Evolutionary conservation across 2,797 vertebrate genomes (phyloP), one percentile per base, ranked within the genome.

Genomic region (Neosilurus mollespiculum): DNA sequence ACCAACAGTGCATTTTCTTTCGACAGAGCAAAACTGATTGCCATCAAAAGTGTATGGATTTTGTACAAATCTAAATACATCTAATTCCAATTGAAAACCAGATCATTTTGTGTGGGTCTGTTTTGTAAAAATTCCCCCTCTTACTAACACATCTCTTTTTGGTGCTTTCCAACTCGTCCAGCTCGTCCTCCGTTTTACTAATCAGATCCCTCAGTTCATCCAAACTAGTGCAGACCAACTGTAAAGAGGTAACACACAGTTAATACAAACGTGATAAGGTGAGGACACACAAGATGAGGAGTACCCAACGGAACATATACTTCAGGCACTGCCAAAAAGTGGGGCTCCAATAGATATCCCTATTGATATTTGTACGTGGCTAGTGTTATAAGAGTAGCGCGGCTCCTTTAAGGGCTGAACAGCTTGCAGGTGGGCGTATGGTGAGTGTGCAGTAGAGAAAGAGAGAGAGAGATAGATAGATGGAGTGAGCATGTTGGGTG

Each of bases 211-310:
- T 96, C 93, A 99, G 94, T 91, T 99, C 96, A 89, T 97, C 95
- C 90, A 99, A 95, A 95, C 95, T 98, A 90, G 95, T 96, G 94
- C 98, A 99, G 88, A 99, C 96, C 94, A 99, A 93, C 98, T 99
- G 76, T 20, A 88, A 61, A 85, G 8, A 58, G 11, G 26, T 37
- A 16, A 24, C 37, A 78, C 10, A 75, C 9, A 26, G 49, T 54
- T 54, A 26, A 76, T 10, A 7, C 30, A n/a, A 43, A 7, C 2
- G 30, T 12, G 34, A 16, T n/a, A n/a, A 5, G 1, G 22, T n/a
- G 10, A 59, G 11, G 5, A 76, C 73, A 76, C 59, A 61, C 30
- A 59, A n/a, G 26, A 77, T 18, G 15, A 43, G 20, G 10, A 58
- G 18, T 7, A 59, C 26, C 49, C 9, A 51, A 24, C 14, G 49